Evolutionary conservation across 2,113 vertebrate species (phyloP), one percentile per base, ranked within the genome.

Genomic region (Gobiocypris rarus): DNA sequence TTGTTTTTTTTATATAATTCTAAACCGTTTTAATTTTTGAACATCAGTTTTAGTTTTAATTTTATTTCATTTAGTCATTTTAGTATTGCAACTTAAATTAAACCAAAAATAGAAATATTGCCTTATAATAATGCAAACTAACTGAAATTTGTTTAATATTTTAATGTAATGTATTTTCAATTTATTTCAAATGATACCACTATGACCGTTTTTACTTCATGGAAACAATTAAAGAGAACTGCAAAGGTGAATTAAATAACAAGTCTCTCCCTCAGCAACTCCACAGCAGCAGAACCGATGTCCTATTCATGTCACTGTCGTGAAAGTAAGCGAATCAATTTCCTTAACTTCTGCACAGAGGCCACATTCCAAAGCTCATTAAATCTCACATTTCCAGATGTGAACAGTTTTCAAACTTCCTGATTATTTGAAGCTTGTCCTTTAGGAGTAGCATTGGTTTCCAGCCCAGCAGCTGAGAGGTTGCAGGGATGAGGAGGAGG

Each of bases 381-480:
- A 70, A 48, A 84, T 61, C 70, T 50, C 38, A 61, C 67, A 54
- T 75, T 65, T 76, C 82, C 86, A 87, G 82, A 87, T 87, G 82
- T 84, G 61, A 50, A 84, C 59, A 17, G 45, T 81, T 84, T 74
- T 24, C 56, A 31, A 86, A 84, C 50, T 70, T 76, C 61, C 67
- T 65, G 73, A 85, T 87, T 61, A 85, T 61, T 79, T 38, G 31
- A 59, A 83, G 83, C 31, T n/a, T 48, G 26, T 83, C 38, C 70
- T 61, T 61, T 15, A 73, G 52, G 54, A 73, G 24, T 24, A 7
- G 80, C 1, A 3, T 65, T 71, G 80, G 65, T 58, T 58, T 74
- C 22, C 69, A 74, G 50, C n/a, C 52, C 54, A 73, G 50, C 70
- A 63, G 56, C 71, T 75, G 71, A 75, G 38, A 52, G 54, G 24